These are phyloP conservation scores for Notothenia rossii DNA, from an alignment of 2,113 vertebrate genomes.

Conservation along the genomic window DNA sequence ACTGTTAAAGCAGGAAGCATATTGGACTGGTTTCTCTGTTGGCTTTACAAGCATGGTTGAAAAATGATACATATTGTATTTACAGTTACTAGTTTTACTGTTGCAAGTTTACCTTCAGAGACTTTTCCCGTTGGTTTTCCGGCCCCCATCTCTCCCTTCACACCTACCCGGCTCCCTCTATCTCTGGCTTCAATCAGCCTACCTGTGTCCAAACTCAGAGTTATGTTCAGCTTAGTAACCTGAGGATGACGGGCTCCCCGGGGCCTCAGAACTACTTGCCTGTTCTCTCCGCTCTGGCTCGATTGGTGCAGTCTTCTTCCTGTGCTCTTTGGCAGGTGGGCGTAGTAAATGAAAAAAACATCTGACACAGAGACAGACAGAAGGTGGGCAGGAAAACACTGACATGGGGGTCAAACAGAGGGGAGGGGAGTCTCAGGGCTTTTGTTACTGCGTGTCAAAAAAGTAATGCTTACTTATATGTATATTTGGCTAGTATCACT, in stretches of 20 bases:
- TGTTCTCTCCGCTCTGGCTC: constrained; percentile 61
- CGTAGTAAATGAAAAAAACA: constrained; percentile 76
- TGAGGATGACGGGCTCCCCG: constrained; percentile 59
- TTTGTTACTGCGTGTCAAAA: not conserved
- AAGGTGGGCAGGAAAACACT: constrained; percentile 34
- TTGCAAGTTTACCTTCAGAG: constrained; percentile 15
- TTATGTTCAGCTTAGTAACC: constrained; percentile 70
- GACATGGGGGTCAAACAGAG: constrained; percentile 20
- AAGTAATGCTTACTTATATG: not conserved
- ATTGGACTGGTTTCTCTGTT: not conserved
- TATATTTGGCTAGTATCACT: not conserved
- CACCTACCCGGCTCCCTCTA: constrained; percentile 27
- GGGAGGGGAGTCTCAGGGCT: not conserved
- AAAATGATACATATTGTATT: not conserved
- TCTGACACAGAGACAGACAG: constrained; percentile 57
- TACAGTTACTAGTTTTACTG: not conserved
- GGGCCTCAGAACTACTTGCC: constrained; percentile 58
- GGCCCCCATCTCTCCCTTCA: not conserved
- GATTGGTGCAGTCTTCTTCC: constrained; percentile 63
- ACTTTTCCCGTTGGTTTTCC: constrained; percentile 6
- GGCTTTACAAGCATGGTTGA: not conserved
- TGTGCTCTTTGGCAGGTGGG: constrained; percentile 54
- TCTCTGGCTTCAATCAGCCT: constrained; percentile 68
- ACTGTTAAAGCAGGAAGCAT: not conserved
- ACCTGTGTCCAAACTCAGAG: constrained; percentile 51